Percentiles rank a stretch among this genome's conserved stretches.
These are phyloP conservation scores for Podabrus alpinus DNA, from an alignment of 2,888 invertebrate genomes.

Conservation along the genomic window DNA sequence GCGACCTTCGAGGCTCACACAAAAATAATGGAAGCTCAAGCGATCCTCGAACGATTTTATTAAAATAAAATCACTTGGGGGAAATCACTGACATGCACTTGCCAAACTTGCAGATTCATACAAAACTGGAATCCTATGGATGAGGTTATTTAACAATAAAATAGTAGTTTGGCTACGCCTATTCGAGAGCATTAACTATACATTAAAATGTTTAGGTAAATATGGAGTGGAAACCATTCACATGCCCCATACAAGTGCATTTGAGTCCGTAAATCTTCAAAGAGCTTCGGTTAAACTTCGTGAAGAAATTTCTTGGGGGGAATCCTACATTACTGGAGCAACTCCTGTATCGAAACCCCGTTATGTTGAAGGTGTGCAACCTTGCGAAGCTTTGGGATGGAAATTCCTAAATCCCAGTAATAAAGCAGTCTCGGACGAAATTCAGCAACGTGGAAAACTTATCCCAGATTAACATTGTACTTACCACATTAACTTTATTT, in stretches of 20 bases:
- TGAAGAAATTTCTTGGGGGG: conserved; percentile 45
- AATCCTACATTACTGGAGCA: conserved; percentile 45
- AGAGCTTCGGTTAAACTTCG: conserved; percentile 42
- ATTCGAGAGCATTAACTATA: neutral
- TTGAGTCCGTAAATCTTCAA: conserved; percentile 46
- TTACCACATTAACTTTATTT: neutral
- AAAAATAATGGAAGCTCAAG: too few relatives aligned
- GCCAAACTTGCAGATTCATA: too few relatives aligned
- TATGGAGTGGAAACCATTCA: conserved; percentile 47
- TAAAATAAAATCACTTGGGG: too few relatives aligned
- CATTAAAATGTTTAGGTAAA: conserved; percentile 36
- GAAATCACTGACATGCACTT: too few relatives aligned
- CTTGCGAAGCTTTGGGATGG: neutral
- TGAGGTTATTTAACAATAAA: too few relatives aligned
- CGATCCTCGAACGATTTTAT: too few relatives aligned
- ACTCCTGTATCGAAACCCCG: neutral
- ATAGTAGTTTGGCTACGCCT: neutral
- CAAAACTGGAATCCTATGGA: too few relatives aligned
- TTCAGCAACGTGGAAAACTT: neutral
- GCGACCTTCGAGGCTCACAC: too few relatives aligned
- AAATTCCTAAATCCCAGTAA: neutral
- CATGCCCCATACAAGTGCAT: conserved; percentile 48
- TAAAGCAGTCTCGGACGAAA: neutral
- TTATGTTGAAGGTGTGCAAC: neutral
- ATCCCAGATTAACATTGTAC: neutral